These are phyloP conservation scores for Acipenser oxyrinchus DNA, from an alignment of 2,797 vertebrate species.

Conservation along the genomic window DNA sequence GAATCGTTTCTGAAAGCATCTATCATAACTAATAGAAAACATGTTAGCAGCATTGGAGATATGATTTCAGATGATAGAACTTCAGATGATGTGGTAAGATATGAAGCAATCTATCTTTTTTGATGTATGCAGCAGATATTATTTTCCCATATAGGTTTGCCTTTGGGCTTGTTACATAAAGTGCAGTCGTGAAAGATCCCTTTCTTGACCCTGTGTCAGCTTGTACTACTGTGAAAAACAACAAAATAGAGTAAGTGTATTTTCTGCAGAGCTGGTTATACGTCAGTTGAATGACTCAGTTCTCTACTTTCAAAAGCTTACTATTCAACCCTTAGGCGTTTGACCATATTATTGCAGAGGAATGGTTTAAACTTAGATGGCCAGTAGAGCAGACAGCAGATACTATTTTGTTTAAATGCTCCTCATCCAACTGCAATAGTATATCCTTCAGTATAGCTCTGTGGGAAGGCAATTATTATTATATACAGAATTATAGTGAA, in stretches of 20 bases:
- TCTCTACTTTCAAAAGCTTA: background rate
- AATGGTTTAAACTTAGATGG: background rate
- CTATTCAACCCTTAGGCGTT: background rate
- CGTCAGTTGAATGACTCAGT: slow-evolving; percentile 4
- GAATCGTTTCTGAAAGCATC: background rate
- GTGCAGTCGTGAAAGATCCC: background rate
- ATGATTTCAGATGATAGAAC: background rate
- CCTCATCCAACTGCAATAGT: background rate
- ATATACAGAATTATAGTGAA: too few relatives aligned
- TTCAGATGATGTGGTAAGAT: background rate
- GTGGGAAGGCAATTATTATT: background rate
- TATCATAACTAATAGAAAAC: slow-evolving; percentile 5
- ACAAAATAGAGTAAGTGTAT: slow-evolving; percentile 7
- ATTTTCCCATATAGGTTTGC: background rate
- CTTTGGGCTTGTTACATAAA: background rate
- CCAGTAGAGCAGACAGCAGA: background rate
- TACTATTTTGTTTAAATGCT: slow-evolving; percentile 1
- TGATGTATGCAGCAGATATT: too few relatives aligned
- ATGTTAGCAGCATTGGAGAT: slow-evolving; percentile 2
- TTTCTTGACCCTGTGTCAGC: background rate
- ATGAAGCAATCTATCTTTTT: too few relatives aligned
- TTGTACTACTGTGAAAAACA: background rate
- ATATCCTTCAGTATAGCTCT: background rate
- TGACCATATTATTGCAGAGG: slow-evolving; percentile 8
- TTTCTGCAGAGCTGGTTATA: slow-evolving; percentile 12